Conservation (phyloP, 30 jellyfish, hydroid and myxozoan species). For the Cassiopea xamachana region DNA sequence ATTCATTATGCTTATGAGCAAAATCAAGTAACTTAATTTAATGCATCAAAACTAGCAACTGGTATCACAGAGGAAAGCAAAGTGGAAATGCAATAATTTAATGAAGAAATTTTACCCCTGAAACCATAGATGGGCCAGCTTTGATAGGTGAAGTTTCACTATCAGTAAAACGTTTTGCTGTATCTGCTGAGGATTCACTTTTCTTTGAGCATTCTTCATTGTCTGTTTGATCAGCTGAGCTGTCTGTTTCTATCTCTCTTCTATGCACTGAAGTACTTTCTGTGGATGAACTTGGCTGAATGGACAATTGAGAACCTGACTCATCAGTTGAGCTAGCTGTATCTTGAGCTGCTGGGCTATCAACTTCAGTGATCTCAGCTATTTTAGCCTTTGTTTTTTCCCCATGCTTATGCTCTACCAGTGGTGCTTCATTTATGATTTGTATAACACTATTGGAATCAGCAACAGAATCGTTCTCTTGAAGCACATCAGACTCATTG, state of each 20-base stretch:
- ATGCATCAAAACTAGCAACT: too few species aligned
- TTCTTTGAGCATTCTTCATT: not conserved
- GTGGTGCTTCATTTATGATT: slow-evolving; percentile 16
- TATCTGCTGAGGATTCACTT: slow-evolving; percentile 3
- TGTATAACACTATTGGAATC: not conserved
- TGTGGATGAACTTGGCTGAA: not conserved
- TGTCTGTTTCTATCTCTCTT: not conserved
- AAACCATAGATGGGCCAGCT: slow-evolving; percentile 11
- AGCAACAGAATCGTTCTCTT: not conserved
- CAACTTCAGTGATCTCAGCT: not conserved
- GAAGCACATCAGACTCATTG: not conserved
- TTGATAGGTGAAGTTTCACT: slow-evolving; percentile 9
- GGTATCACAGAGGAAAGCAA: too few species aligned
- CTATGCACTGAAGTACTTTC: not conserved
- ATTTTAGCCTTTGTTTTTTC: not conserved
- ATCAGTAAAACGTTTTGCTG: not conserved
- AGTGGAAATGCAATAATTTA: not conserved
- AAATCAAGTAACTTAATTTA: too few species aligned
- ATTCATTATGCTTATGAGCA: too few species aligned
- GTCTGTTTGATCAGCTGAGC: not conserved
- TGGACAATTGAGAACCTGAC: not conserved
- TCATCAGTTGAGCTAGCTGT: not conserved
- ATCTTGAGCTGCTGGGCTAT: not conserved
- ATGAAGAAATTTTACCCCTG: slow-evolving; percentile 25
- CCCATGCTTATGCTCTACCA: not conserved